These are phyloP conservation scores for Anas bernieri DNA, from an alignment of 2,797 vertebrate genomes.

Conservation along the genomic window DNA sequence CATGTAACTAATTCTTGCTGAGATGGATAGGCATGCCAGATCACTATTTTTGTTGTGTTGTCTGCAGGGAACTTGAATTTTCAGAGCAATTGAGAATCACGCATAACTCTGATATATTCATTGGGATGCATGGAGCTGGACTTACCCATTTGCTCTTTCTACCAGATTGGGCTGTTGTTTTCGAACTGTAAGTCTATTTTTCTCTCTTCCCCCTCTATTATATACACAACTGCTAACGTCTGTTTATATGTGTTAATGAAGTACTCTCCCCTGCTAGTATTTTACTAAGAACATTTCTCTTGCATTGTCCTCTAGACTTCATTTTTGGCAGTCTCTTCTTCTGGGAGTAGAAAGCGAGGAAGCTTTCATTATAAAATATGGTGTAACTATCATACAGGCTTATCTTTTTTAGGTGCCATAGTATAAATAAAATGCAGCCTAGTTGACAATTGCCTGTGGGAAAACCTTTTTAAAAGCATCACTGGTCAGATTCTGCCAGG, in stretches of 20 bases:
- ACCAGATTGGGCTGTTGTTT: constrained; percentile 96
- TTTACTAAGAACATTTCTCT: neutral
- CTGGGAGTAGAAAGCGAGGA: neutral
- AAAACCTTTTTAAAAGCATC: neutral
- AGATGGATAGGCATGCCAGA: neutral
- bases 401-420: neutral
- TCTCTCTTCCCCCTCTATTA: neutral
- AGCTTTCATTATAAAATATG: neutral
- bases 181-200: constrained; percentile 90
- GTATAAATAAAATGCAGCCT: neutral
- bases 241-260: neutral
- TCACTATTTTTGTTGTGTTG: neutral
- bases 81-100: constrained; percentile 91
- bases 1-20: neutral
- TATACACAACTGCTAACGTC: neutral
- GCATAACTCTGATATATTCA: constrained; percentile 97
- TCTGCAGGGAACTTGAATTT: constrained; percentile 89
- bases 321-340: neutral
- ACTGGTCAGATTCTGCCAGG: neutral
- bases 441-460: neutral
- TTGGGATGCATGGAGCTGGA: constrained; percentile 96
- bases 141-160: constrained; percentile 97
- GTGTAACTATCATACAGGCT: neutral
- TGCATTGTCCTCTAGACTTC: neutral
- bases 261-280: neutral